Percentiles rank a stretch among this genome's conserved stretches.
These are phyloP conservation scores for Ommatoiulus sabulosus DNA, from an alignment of 2,888 invertebrate genomes.

Conservation along the genomic window DNA sequence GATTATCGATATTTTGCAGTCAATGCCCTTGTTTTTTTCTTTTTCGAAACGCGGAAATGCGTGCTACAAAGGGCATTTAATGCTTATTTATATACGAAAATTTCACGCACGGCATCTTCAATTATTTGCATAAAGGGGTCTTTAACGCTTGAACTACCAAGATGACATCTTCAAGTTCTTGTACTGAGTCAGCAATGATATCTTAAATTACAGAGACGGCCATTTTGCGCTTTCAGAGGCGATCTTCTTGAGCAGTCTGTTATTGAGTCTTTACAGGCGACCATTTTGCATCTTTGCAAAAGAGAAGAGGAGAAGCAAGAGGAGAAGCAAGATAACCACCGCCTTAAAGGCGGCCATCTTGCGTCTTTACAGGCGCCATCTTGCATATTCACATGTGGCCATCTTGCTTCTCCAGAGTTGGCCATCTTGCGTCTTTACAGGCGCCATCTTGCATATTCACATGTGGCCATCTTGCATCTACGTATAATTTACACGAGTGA, in stretches of 20 bases:
- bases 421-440: no score
- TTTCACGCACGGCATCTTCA: constrained; percentile 14
- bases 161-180: neutral
- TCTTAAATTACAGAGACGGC: neutral
- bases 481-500: no score
- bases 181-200: neutral
- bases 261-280: no score
- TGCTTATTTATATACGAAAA: neutral
- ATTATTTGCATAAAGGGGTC: neutral
- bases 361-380: no score
- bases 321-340: no score
- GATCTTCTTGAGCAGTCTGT: neutral
- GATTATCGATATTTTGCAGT: neutral
- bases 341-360: no score
- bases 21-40: neutral
- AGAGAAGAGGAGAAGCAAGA: no score
- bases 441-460: no score
- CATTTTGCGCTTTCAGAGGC: neutral
- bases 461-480: no score
- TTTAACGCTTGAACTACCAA: neutral
- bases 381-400: no score
- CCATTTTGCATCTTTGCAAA: no score
- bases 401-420: no score
- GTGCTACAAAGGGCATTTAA: neutral
- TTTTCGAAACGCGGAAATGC: neutral